These are phyloP conservation scores for Ichneumon xanthorius DNA, from an alignment of 2,888 invertebrate genomes.

Conservation along the genomic window DNA sequence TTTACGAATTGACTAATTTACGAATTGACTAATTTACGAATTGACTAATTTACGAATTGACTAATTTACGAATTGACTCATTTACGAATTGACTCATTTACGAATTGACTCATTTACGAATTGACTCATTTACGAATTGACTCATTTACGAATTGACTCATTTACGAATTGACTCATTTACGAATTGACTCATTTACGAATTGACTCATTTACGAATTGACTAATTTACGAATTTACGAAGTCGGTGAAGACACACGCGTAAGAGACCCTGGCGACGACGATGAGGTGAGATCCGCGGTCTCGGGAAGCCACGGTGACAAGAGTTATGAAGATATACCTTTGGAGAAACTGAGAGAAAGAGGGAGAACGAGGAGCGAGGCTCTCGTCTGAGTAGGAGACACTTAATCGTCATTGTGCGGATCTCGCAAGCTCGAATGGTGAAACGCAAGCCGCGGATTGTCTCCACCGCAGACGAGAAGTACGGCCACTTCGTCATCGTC, in stretches of 20 bases:
- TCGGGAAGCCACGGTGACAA: background rate
- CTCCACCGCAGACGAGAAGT: conserved; percentile 3
- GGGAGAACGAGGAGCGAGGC: background rate
- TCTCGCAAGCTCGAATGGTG: conserved; percentile 8
- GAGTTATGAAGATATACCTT: conserved; percentile 1
- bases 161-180: too few species aligned
- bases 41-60: too few species aligned
- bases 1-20: too few species aligned
- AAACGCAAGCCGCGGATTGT: background rate
- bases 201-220: background rate
- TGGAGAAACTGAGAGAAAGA: background rate
- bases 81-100: too few species aligned
- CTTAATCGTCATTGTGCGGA: conserved; percentile 46
- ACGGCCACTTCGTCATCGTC: conserved; percentile 28
- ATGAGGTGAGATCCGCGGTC: background rate
- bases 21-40: too few species aligned
- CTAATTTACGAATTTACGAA: too few species aligned
- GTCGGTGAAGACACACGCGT: background rate
- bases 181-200: too few species aligned
- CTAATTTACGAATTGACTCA: too few species aligned
- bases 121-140: too few species aligned
- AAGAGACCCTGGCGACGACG: background rate
- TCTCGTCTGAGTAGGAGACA: conserved; percentile 34
- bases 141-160: too few species aligned
- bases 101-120: too few species aligned